These are phyloP conservation scores for Paraescarpia echinospica DNA, from an alignment of 1,140 invertebrate species.

Conservation along the genomic window DNA sequence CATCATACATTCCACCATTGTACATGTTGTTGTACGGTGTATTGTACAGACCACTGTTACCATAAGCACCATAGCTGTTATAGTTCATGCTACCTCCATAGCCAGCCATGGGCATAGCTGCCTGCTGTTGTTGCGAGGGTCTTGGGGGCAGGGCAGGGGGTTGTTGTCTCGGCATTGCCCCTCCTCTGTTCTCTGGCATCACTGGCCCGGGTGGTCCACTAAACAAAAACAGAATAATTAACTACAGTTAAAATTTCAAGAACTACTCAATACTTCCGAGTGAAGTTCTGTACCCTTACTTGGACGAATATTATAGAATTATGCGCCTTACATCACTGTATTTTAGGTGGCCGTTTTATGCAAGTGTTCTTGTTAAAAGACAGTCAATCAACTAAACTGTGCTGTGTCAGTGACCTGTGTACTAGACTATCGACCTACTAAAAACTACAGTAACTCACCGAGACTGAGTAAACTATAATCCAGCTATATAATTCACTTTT, in stretches of 20 bases:
- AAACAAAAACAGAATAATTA: background rate
- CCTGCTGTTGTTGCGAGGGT: background rate
- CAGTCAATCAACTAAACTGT: background rate
- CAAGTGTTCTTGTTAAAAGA: background rate
- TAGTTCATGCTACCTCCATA: constrained; percentile 39
- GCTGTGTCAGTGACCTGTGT: too few relatives aligned
- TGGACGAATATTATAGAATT: too few relatives aligned
- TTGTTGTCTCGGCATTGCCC: background rate
- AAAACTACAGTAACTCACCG: too few relatives aligned
- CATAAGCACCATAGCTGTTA: constrained; percentile 47
- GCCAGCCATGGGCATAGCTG: constrained; percentile 7
- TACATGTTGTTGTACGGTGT: constrained; percentile 36
- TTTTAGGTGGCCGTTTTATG: background rate
- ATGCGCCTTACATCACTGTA: too few relatives aligned
- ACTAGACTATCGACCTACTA: too few relatives aligned
- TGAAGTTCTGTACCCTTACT: too few relatives aligned
- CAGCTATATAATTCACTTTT: too few relatives aligned
- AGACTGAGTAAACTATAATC: too few relatives aligned
- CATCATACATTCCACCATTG: constrained; percentile 45
- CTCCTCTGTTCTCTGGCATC: background rate
- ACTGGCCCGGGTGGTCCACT: background rate
- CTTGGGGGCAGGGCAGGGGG: constrained; percentile 24
- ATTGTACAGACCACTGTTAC: constrained; percentile 46
- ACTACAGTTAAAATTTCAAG: too few relatives aligned
- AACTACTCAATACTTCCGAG: too few relatives aligned